Conservation (phyloP, 2,888 invertebrate species). For the Salpingus planirostris region DNA sequence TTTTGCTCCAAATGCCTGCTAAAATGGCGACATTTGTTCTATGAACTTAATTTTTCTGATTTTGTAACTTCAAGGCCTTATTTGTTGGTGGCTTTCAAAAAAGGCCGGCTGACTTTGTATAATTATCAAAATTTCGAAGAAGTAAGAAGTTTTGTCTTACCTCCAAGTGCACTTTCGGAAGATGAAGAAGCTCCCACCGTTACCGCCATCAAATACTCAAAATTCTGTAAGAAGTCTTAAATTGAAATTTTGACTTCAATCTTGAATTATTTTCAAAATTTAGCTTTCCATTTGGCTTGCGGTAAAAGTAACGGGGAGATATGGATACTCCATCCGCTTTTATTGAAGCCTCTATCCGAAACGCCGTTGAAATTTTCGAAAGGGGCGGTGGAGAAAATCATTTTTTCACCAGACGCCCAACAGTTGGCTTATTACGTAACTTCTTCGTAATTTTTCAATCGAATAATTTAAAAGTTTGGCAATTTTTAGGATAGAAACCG, state of each 20-base stretch:
- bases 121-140: conserved; percentile 37
- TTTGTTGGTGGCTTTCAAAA: conserved; percentile 43
- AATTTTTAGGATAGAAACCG: conserved; percentile 44
- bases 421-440: conserved; percentile 52
- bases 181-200: conserved; percentile 14
- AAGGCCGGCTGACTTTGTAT: conserved; percentile 43
- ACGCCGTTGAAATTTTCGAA: conserved; percentile 44
- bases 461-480: conserved; percentile 4
- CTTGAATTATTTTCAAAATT: conserved; percentile 9
- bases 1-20: no score
- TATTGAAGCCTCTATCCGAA: conserved; percentile 43
- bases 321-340: conserved; percentile 51
- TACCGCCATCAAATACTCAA: conserved; percentile 5
- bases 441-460: conserved; percentile 3
- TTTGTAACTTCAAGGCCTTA: conserved; percentile 38
- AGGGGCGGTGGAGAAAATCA: conserved; percentile 44
- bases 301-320: conserved; percentile 52
- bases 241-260: neutral
- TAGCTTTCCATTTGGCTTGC: conserved; percentile 50
- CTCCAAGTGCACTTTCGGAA: conserved; percentile 9
- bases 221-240: neutral
- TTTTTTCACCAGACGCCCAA: conserved; percentile 46
- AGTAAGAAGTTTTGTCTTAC: conserved; percentile 14
- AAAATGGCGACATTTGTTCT: no score
- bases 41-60: no score